Evolutionary conservation across 2,888 invertebrate genomes (phyloP), one percentile per base, ranked within the genome.

Genomic region (Calameuta pallipes): DNA sequence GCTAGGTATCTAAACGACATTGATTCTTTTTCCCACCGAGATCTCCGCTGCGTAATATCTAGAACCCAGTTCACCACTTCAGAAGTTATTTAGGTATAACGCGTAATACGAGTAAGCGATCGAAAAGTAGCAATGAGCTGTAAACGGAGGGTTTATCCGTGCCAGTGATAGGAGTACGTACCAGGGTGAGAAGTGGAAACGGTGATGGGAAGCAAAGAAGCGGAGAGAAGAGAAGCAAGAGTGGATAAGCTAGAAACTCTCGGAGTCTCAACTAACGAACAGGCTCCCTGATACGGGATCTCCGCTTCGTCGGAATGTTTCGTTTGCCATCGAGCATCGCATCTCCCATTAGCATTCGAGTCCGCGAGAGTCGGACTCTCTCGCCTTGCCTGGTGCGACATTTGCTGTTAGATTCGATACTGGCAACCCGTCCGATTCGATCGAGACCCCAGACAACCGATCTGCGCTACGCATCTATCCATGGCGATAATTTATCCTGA

Each of bases 321-420:
- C 85, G 87, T 87, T 86, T 86, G 87, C 85, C 86, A 88, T 88
- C 87, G 88, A 85, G 86, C 84, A 88, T 88, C 87, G 86, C 85
- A 87, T 88, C 88, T 87, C 85, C 86, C 86, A 88, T 89, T 89
- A 88, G 89, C 88, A 87, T 88, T 86, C 84, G 83, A 84, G 83
- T 80, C 83, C 80, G 81, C 83, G 83, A 81, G 82, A 80, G 82
- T 79, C 79, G 76, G 76, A 78, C 56, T 41, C 34, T 77, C 74
- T 77, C 77, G 74, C 74, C 77, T 74, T 73, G 71, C 13, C 71
- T 56, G 71, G 71, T 34, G 71, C 71, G 71, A 71, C 71, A 71
- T 71, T 71, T 71, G 15, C 71, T 71, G 71, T 71, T 71, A 71
- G 71, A 71, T 71, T 71, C 71, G 71, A 71, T 71, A 71, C 71